phyloP scores from a whole-genome alignment of 2,888 invertebrate species.

The Diarsia mendica region DNA sequence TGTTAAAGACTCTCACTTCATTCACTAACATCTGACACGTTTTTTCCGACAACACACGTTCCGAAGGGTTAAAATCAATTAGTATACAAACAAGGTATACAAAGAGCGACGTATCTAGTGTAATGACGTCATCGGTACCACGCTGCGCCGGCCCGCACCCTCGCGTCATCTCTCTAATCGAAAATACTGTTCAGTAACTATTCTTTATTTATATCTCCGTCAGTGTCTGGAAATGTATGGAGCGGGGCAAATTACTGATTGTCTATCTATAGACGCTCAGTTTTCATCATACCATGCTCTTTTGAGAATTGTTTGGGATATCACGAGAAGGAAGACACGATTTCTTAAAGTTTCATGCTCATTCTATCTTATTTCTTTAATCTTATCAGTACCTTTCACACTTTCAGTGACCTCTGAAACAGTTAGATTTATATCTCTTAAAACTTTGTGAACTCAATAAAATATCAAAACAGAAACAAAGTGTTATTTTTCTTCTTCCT shows the following conservation, averaged over 20 bases:
- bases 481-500: constrained; percentile 38
- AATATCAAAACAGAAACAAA: constrained; percentile 36
- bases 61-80: constrained; percentile 61
- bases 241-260: constrained; percentile 67
- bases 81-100: constrained; percentile 56
- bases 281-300: constrained; percentile 49
- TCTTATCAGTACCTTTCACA: background rate
- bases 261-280: constrained; percentile 68
- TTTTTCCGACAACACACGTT: constrained; percentile 18
- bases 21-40: constrained; percentile 14
- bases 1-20: constrained; percentile 1
- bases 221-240: constrained; percentile 73
- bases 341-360: background rate
- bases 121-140: constrained; percentile 71
- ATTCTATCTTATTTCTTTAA: constrained; percentile 8
- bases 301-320: constrained; percentile 31
- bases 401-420: background rate
- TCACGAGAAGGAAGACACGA: background rate
- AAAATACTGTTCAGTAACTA: constrained; percentile 74
- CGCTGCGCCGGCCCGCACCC: constrained; percentile 69
- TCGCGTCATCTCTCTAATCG: constrained; percentile 75
- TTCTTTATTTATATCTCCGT: constrained; percentile 75
- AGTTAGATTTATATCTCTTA: constrained; percentile 19
- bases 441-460: constrained; percentile 31
- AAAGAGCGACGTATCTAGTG: constrained; percentile 64